Evolutionary conservation across 1,140 invertebrate species (phyloP), one percentile per base, ranked within the genome.

Genomic region (Eciton burchellii): DNA sequence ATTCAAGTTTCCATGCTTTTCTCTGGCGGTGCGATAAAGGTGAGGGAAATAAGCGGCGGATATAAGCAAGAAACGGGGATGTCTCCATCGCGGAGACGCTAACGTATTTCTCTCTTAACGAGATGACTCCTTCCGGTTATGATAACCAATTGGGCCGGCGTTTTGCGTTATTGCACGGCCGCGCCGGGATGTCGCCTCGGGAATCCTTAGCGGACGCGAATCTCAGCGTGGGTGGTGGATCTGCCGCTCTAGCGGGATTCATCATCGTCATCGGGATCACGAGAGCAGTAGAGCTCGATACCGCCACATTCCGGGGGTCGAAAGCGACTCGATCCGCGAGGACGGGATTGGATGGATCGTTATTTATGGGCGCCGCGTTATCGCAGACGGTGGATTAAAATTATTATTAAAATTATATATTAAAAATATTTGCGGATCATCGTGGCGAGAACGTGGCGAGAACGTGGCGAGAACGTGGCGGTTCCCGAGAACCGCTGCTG

Each of bases 1-100:
- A 91, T 90, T 89, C 82, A 86, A 82, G 85, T 90, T 88, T 89
- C 83, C 87, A 82, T 83, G 62, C 60, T 52, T 62, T 62, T 35
- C 16, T 47, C 54, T 73, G 11, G n/a, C 43, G 43, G 52, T 45
- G 60, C 82, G 73, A 72, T 59, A 70, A 70, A 70, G 47, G 41
- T 29, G 26, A 60, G 52, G 54, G 60, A 19, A 56, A 63, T 19
- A 19, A n/a, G 16, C 63, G 54, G 49, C 19, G 35, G 45, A 52
- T 49, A 83, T 19, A 73, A 65, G 49, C 49, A 52, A 45, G 59
- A 60, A 59, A 81, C 21, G 26, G 21, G 21, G 24, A 74, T 82
- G 76, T 88, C 84, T 76, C 60, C 77, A 83, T 86, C 63, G 24
- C 63, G 41, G 12, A 57, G 35, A n/a, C n/a, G n/a, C n/a, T 43